Conservation (phyloP, 1,140 invertebrate species). For the Drosophila rhopaloa region DNA sequence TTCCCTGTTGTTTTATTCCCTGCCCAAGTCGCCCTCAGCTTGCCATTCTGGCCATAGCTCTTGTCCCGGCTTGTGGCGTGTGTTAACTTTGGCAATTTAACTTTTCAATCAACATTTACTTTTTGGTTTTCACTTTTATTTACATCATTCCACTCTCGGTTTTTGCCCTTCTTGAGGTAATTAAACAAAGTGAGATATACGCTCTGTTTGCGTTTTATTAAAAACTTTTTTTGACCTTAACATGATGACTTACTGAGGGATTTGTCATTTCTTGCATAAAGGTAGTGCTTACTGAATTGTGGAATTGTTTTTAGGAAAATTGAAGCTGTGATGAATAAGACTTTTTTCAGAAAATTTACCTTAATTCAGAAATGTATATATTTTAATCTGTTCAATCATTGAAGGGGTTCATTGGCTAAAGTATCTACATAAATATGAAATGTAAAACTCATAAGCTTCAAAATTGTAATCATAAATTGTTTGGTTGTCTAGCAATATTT, state of each 20-base stretch:
- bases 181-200: constrained; percentile 63
- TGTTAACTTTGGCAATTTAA: constrained; percentile 80
- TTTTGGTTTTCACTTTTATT: constrained; percentile 79
- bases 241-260: constrained; percentile 23
- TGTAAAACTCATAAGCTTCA: too few species aligned
- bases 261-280: constrained; percentile 9
- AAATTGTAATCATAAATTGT: too few species aligned
- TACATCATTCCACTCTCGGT: constrained; percentile 33
- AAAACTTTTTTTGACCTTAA: constrained; percentile 44
- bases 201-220: constrained; percentile 62
- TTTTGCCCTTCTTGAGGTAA: constrained; percentile 50
- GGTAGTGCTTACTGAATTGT: not conserved
- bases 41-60: constrained; percentile 12
- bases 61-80: constrained; percentile 27
- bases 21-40: constrained; percentile 22
- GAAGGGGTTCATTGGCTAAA: too few species aligned
- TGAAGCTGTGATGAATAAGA: too few species aligned
- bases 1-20: constrained; percentile 26
- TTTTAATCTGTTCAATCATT: too few species aligned
- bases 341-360: too few species aligned
- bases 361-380: too few species aligned
- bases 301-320: not conserved
- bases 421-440: too few species aligned
- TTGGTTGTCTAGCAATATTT: too few species aligned
- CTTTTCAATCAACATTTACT: constrained; percentile 80